Base-by-base conservation (phyloP, 2,888 invertebrate genomes). In the Tineola bisselliella region DNA sequence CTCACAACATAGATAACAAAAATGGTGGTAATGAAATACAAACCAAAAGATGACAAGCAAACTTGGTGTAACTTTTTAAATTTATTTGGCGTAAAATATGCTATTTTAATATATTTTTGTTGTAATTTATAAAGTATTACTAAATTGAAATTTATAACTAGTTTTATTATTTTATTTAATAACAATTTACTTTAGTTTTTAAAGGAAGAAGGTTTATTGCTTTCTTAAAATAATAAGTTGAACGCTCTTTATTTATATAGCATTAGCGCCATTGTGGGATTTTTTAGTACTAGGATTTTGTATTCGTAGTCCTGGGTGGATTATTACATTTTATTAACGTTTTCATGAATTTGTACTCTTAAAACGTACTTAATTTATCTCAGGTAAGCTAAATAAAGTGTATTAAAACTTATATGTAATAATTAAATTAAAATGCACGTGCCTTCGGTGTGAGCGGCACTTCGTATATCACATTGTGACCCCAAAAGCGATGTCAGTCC, bases 221-320 rank as follows among this genome's bases (percentile, higher is more conserved):
- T n/a, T 60, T 54, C 57, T 70, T 4, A 48, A 48, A 48, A 17
- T 13, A 13, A 17, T 5, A 48, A 17, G 2, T 48, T 31, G 76
- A 77, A 76, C 74, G 73, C 77, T 70, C 8, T 17, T 48, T 10
- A 8, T 4, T 25, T 25, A 48, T 19, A 25, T 25, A 54, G 61
- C 66, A 68, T 65, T 64, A 63, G 67, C 74, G 79, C 81, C 74
- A 73, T 77, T 63, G 68, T 69, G 74, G 67, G 61, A 65, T 66
- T 67, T 67, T 73, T 73, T 68, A 83, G 83, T 84, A 83, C 79
- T 79, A 81, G 79, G 80, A 84, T 80, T 87, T 86, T 87, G 87
- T 87, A 84, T 87, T 87, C 84, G 84, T 87, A 84, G 86, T 84
- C 79, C 77, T 81, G 84, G 79, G 82, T 86, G 84, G 81, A 79